Evolutionary conservation across 2,888 invertebrate species (phyloP).

Genomic region (Pantelozetes paolii): DNA sequence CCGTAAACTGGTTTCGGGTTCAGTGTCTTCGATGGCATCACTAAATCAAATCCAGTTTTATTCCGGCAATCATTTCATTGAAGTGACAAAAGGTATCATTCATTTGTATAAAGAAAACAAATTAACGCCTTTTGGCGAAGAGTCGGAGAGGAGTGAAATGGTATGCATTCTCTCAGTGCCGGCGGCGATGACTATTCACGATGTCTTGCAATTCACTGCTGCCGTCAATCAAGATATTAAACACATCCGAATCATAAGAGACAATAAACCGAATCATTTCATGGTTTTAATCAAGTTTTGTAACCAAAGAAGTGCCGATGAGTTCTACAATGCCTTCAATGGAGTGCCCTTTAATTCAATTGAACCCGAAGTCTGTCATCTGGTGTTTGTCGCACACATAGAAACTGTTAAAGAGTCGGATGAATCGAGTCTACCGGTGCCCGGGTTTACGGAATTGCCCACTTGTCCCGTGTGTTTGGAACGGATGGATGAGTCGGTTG

Average conservation of each 20-base stretch:
- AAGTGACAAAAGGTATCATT: constrained; percentile 91
- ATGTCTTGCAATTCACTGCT: constrained; percentile 86
- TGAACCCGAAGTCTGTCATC: constrained; percentile 85
- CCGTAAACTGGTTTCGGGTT: constrained; percentile 8
- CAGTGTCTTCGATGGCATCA: constrained; percentile 3
- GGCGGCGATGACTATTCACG: constrained; percentile 82
- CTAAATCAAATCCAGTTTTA: constrained; percentile 60
- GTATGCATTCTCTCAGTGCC: constrained; percentile 85
- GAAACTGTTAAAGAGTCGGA: constrained; percentile 71
- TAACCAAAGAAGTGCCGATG: constrained; percentile 64
- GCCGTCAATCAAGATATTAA: constrained; percentile 83
- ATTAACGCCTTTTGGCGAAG: constrained; percentile 61
- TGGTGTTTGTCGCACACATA: constrained; percentile 90
- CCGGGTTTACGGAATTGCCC: constrained; percentile 87
- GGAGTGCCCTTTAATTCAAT: constrained; percentile 87
- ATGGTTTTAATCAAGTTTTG: constrained; percentile 88
- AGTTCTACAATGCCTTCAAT: constrained; percentile 89
- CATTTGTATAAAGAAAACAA: constrained; percentile 91
- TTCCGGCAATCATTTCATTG: constrained; percentile 94
- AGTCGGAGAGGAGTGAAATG: constrained; percentile 65
- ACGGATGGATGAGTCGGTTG: constrained; percentile 91
- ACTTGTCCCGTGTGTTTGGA: constrained; percentile 96
- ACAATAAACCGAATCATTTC: constrained; percentile 85
- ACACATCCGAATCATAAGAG: constrained; percentile 83
- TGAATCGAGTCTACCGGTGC: constrained; percentile 55